Base-by-base conservation (phyloP, 2,888 invertebrate species). In the Eristalis arbustorum region DNA sequence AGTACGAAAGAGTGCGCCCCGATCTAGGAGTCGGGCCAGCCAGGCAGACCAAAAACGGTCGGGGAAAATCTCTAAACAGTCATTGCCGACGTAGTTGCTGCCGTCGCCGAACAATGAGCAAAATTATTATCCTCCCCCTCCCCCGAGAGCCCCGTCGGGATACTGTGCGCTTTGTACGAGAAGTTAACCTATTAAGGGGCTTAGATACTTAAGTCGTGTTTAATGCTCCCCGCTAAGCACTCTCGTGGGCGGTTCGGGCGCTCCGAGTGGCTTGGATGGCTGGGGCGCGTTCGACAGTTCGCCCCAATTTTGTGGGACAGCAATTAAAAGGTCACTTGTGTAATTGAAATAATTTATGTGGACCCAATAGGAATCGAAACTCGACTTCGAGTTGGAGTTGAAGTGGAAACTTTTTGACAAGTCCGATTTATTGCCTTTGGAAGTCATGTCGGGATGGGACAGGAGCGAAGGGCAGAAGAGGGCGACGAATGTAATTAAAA, bases 101-200 rank as follows among this genome's bases (percentile, higher is more conserved):
- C 18, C 18, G 49, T n/a, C 49, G 49, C 18, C 49, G 49, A 49
- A 49, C 49, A 49, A 49, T 49, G 49, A 49, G 49, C 49, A 8
- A 49, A 49, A 49, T 49, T 49, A 49, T 49, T 49, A 49, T 49
- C 49, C 49, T 49, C 18, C 49, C 49, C 49, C 49, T 3, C 5
- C n/a, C 49, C n/a, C 49, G 28, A 2, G 0, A 18, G 2, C 6
- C 5, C n/a, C 18, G 18, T 18, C 8, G 18, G 4, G 18, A 18
- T 18, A 18, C 49, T 49, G 49, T 5, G 49, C 49, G 18, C 49
- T 22, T 49, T 37, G 37, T 57, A 62, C 37, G 40, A 66, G 76
- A 84, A 84, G 81, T 81, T 84, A 81, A 81, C 81, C 81, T 76
- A 81, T 81, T 84, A 84, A 84, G 84, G 81, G 81, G 80, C 78